Conservation (phyloP, 2,888 invertebrate species). For the Campoplex nolae region DNA sequence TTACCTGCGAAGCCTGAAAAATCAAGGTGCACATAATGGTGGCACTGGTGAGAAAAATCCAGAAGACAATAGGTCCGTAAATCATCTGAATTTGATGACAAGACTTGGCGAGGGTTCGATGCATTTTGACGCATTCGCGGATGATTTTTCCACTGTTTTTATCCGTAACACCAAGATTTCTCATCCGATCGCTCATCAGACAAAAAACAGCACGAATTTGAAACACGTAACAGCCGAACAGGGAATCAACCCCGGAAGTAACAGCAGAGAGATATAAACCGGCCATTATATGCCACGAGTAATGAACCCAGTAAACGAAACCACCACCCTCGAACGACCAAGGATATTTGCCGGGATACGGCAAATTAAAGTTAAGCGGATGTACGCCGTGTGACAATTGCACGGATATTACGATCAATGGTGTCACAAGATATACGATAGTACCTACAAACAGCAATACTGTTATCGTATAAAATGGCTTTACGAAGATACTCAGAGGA, state of each 20-base stretch:
- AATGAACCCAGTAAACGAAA: conserved; percentile 62
- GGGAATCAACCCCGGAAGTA: conserved; percentile 66
- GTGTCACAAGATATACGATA: conserved; percentile 51
- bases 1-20: conserved; percentile 66
- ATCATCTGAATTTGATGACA: conserved; percentile 59
- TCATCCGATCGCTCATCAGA: conserved; percentile 54
- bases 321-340: conserved; percentile 59
- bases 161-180: conserved; percentile 34
- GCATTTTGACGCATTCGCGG: conserved; percentile 54
- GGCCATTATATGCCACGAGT: conserved; percentile 58
- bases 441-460: conserved; percentile 53
- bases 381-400: conserved; percentile 42
- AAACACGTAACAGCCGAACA: conserved; percentile 68
- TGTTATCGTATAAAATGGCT: conserved; percentile 47
- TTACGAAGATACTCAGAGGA: conserved; percentile 48
- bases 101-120: conserved; percentile 53
- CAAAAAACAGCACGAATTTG: conserved; percentile 62
- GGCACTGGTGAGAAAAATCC: conserved; percentile 62
- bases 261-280: conserved; percentile 57
- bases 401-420: conserved; percentile 47
- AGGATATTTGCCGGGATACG: conserved; percentile 65
- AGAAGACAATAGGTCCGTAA: conserved; percentile 64
- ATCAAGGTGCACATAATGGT: conserved; percentile 67
- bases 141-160: conserved; percentile 3
- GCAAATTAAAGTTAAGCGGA: conserved; percentile 57